phyloP scores from a whole-genome alignment of 2,797 vertebrate species.

The Falco peregrinus region DNA sequence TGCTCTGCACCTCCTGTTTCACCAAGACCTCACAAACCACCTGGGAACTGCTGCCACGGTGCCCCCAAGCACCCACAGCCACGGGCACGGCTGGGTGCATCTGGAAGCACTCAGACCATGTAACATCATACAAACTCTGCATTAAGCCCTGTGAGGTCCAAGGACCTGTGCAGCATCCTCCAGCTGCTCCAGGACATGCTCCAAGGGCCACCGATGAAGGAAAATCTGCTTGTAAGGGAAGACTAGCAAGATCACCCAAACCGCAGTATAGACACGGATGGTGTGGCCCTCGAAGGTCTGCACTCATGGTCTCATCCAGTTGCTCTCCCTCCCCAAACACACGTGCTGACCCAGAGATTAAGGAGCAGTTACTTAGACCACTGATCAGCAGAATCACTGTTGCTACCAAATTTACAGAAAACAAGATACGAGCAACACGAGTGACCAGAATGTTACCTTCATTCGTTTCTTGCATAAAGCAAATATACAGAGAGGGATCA shows the following conservation, averaged over 20 bases:
- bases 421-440: background rate
- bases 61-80: background rate
- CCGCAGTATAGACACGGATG: accelerated
- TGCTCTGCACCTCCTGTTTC: background rate
- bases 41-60: accelerated
- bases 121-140: background rate
- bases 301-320: accelerated
- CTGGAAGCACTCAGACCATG: accelerated
- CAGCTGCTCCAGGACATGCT: background rate
- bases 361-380: background rate
- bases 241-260: accelerated
- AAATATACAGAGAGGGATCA: background rate
- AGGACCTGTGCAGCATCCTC: background rate
- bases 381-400: background rate
- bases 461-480: background rate
- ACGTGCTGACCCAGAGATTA: accelerated
- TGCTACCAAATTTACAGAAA: background rate
- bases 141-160: background rate
- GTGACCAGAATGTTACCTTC: background rate
- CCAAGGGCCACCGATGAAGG: background rate
- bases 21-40: background rate
- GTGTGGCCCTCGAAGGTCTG: background rate
- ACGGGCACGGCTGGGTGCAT: accelerated
- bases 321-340: background rate
- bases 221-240: background rate